These are phyloP conservation scores for Subanguina moxae DNA, from an alignment of 1,140 invertebrate species.

Conservation along the genomic window DNA sequence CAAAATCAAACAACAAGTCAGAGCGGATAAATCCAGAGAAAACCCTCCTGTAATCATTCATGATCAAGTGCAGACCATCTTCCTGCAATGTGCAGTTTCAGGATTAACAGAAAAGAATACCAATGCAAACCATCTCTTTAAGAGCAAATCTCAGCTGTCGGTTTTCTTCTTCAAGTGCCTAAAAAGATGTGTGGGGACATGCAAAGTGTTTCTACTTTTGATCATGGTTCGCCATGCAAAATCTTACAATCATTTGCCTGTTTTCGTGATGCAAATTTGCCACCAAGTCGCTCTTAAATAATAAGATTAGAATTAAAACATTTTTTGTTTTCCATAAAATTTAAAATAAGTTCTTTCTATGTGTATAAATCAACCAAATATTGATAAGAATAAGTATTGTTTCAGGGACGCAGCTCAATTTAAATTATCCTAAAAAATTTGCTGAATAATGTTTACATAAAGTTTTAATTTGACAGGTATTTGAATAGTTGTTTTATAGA, in stretches of 20 bases:
- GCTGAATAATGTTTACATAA: too few species aligned
- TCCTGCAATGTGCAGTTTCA: not conserved
- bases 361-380: too few species aligned
- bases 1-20: constrained; percentile 17
- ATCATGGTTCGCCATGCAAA: not conserved
- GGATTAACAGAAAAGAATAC: not conserved
- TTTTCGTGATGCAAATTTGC: constrained; percentile 26
- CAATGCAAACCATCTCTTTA: constrained; percentile 25
- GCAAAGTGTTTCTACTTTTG: not conserved
- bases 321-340: too few species aligned
- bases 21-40: constrained; percentile 26
- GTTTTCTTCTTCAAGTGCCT: constrained; percentile 25
- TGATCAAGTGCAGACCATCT: constrained; percentile 29
- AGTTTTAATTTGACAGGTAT: too few species aligned
- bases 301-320: too few species aligned
- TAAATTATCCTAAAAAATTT: too few species aligned
- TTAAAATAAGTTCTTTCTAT: too few species aligned
- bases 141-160: constrained; percentile 35
- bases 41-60: constrained; percentile 28
- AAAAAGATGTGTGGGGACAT: not conserved
- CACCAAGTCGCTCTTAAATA: constrained; percentile 12
- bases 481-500: too few species aligned
- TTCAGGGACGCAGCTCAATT: too few species aligned
- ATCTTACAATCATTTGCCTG: constrained; percentile 10
- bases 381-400: too few species aligned